Base-by-base conservation (phyloP, 2,888 invertebrate genomes). In the Lumbricus terrestris region DNA sequence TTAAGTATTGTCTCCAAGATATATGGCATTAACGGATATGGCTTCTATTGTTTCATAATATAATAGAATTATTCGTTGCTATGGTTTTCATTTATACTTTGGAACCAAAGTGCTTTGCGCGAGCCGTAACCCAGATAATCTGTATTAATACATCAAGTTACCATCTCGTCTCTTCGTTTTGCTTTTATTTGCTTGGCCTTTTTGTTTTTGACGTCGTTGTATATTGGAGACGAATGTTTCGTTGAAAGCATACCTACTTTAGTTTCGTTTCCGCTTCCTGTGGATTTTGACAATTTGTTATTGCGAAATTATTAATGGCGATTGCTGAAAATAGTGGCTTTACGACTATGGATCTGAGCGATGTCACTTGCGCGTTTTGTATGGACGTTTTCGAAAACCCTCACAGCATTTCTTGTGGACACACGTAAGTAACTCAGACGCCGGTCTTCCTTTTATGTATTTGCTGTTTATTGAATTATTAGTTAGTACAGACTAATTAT, bases 361-460 rank as follows among this genome's bases (percentile, higher is more conserved):
- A 34, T 4, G 85, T 85, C 5, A 89, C 69, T 89, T 92, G 91
- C 54, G 89, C 91, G 33, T 47, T 92, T 40, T 92, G 91, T 82
- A 69, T 92, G 82, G 91, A 92, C 35, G 90, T 92, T 42, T 92
- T 90, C 88, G 91, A 92, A 40, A 90, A 90, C 82, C 91, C 91
- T 20, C 90, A 91, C 42, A 89, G 38, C 23, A 90, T 91, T 89
- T 89, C 90, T 38, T 92, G 91, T 89, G 91, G 91, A 54, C 90
- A 90, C 83, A 88, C 88, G 90, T 90, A 89, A 89, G 90, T 83
- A 33, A 40, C 37, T 82, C 85, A 82, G 5, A 89, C n/a, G 34
- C 34, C 8, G n/a, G 69, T 69, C 69, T 29, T 29, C 69, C n/a
- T 69, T n/a, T 47, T 29, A 11, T 69, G 13, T n/a, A 69, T 11